Conservation (phyloP, 2,113 vertebrate species). For the Calyptommatus sinebrachiatus region DNA sequence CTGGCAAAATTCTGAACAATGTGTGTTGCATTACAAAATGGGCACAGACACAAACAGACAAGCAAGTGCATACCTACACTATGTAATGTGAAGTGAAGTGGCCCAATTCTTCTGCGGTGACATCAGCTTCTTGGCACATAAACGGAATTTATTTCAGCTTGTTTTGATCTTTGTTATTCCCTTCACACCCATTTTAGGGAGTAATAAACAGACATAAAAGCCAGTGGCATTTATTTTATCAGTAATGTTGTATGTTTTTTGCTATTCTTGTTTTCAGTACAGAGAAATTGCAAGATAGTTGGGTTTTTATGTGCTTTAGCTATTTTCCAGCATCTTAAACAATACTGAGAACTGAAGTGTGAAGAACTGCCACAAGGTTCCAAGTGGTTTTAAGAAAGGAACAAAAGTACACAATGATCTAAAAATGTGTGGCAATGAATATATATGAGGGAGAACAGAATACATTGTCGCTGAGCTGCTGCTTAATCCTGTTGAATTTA, state of each 20-base stretch:
- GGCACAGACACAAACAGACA: neutral
- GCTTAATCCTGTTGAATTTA: too few relatives aligned
- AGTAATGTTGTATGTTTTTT: neutral
- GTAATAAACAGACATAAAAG: too few relatives aligned
- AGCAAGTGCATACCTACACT: neutral
- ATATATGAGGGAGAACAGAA: too few relatives aligned
- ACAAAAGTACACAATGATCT: too few relatives aligned
- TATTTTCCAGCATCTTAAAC: too few relatives aligned
- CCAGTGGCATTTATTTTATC: neutral
- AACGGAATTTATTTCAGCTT: neutral
- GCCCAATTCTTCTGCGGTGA: conserved; percentile 1
- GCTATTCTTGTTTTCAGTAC: neutral
- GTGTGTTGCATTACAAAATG: neutral
- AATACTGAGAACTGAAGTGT: too few relatives aligned
- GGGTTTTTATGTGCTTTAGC: neutral
- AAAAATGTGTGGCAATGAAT: too few relatives aligned
- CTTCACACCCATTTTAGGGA: neutral
- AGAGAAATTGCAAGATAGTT: neutral
- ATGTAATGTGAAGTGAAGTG: conserved; percentile 31
- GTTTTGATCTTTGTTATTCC: neutral
- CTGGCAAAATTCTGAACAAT: too few relatives aligned
- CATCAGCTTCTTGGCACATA: neutral
- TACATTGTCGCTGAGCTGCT: too few relatives aligned
- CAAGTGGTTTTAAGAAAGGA: too few relatives aligned
- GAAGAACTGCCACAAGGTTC: too few relatives aligned